These are phyloP conservation scores for Ibidorhyncha struthersii DNA, from an alignment of 2,113 vertebrate genomes.

Conservation along the genomic window DNA sequence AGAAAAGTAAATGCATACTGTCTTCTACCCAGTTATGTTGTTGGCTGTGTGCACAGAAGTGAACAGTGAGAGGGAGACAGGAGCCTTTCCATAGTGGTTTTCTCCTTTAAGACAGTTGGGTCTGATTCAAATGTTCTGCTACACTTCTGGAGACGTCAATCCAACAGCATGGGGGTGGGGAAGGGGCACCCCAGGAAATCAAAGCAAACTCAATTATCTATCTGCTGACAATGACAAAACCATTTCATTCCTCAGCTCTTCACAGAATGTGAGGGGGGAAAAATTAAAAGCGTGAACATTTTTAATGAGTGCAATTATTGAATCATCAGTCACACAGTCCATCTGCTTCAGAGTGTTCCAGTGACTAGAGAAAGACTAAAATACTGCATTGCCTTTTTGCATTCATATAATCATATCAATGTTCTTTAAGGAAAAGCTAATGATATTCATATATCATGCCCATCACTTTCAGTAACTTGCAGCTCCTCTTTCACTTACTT, in stretches of 20 bases:
- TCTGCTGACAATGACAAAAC: slow-evolving; percentile 78
- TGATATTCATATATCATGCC: slow-evolving; percentile 57
- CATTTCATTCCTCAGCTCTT: slow-evolving; percentile 71
- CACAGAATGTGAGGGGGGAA: slow-evolving; percentile 58
- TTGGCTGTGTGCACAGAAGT: neutral
- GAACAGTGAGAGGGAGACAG: neutral
- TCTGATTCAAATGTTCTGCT: slow-evolving; percentile 46
- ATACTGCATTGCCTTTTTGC: slow-evolving; percentile 63
- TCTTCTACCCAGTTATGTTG: neutral
- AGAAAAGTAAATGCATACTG: neutral
- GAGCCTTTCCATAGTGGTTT: neutral
- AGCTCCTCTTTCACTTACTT: slow-evolving; percentile 34
- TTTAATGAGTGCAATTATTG: slow-evolving; percentile 82
- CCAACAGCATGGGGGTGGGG: slow-evolving; percentile 45
- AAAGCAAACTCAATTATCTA: slow-evolving; percentile 77
- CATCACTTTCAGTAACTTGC: slow-evolving; percentile 43
- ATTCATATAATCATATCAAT: slow-evolving; percentile 67
- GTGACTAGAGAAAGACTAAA: slow-evolving; percentile 70
- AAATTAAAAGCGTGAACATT: slow-evolving; percentile 81
- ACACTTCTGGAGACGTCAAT: slow-evolving; percentile 55
- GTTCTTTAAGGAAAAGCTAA: slow-evolving; percentile 70
- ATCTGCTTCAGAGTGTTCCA: slow-evolving; percentile 74
- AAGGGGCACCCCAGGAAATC: slow-evolving; percentile 69
- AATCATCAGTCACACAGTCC: slow-evolving; percentile 81
- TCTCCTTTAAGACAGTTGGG: slow-evolving; percentile 41